phyloP scores from a whole-genome alignment of 2,797 vertebrate genomes.

The Dryobates pubescens region DNA sequence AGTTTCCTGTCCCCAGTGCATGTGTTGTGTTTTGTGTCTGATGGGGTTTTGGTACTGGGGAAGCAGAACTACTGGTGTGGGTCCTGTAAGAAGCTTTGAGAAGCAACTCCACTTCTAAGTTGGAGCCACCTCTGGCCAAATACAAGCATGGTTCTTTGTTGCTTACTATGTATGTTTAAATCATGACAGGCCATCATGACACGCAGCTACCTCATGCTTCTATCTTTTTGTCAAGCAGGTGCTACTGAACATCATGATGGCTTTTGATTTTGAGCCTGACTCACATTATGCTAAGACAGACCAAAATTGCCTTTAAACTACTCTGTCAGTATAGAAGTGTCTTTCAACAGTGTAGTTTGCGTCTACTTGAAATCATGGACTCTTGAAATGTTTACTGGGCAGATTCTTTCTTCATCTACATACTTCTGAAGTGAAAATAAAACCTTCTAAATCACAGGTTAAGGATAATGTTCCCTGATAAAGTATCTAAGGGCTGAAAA shows the following conservation, averaged over 20 bases:
- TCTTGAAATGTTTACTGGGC: background rate
- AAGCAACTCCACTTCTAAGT: too few species aligned
- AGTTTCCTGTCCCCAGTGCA: background rate
- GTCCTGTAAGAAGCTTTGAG: too few species aligned
- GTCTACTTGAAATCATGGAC: background rate
- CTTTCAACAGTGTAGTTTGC: background rate
- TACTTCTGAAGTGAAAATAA: background rate
- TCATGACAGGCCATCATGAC: rapidly evolving
- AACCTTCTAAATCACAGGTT: background rate
- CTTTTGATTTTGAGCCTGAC: background rate
- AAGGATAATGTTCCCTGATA: background rate
- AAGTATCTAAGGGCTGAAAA: background rate
- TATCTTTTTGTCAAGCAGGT: background rate
- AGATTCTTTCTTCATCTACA: background rate
- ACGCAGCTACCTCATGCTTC: background rate
- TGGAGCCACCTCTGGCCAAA: too few species aligned
- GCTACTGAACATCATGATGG: background rate
- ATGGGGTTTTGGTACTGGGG: background rate
- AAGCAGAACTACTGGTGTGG: background rate
- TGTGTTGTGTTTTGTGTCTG: background rate
- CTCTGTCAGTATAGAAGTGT: background rate
- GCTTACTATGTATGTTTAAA: too few species aligned
- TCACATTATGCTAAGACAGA: background rate
- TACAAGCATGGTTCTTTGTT: background rate
- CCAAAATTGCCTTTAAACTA: background rate